Conservation (phyloP, 2,113 vertebrate species). For the Synchiropus splendidus region DNA sequence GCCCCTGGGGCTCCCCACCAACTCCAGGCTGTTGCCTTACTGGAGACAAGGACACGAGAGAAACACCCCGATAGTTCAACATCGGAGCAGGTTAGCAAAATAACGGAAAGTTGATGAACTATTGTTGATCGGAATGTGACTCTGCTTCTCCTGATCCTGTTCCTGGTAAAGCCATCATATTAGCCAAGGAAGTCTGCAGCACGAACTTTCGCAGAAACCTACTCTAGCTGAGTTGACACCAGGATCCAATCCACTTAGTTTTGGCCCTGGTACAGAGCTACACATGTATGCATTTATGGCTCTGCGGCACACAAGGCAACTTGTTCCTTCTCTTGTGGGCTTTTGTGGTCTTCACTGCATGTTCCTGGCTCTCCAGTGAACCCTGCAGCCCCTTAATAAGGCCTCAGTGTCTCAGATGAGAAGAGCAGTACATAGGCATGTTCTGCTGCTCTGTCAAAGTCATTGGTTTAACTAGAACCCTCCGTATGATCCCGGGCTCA, state of each 20-base stretch:
- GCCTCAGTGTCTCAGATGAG: constrained; percentile 31
- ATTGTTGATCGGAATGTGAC: too few species aligned
- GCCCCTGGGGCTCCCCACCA: too few species aligned
- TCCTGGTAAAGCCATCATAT: too few species aligned
- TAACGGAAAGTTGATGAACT: too few species aligned
- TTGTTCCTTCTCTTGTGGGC: constrained; percentile 7
- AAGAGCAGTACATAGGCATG: constrained; percentile 26
- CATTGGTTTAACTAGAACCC: constrained; percentile 30
- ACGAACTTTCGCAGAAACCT: background rate
- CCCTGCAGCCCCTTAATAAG: constrained; percentile 28
- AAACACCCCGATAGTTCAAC: too few species aligned
- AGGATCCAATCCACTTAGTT: too few species aligned
- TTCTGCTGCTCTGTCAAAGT: constrained; percentile 29
- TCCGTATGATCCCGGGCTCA: constrained; percentile 44
- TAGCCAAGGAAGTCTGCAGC: too few species aligned
- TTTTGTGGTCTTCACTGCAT: constrained; percentile 15
- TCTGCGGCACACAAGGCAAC: background rate
- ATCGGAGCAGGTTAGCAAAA: too few species aligned
- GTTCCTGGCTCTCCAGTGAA: constrained; percentile 22
- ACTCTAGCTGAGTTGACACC: too few species aligned
- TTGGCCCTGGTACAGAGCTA: background rate
- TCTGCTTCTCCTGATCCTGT: too few species aligned
- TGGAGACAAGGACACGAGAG: too few species aligned
- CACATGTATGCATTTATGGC: constrained; percentile 6
- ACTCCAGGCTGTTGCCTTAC: too few species aligned